A percentile compares a stretch with the other conserved stretches of the same genome.
Conservation (phyloP, 2,797 vertebrate species). For the Hyperoplus immaculatus region DNA sequence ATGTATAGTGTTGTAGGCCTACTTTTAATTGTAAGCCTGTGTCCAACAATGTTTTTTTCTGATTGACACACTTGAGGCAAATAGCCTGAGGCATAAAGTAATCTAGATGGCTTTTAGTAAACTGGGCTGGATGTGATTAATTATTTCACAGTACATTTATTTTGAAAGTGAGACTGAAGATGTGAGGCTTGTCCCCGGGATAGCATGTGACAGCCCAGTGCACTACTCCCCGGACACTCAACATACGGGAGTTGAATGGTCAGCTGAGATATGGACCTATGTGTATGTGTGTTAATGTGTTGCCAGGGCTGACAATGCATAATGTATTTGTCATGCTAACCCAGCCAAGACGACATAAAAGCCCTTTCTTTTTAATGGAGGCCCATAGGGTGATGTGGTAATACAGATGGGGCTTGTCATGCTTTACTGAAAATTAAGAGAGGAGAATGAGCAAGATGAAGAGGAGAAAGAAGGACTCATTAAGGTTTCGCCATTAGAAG, state of each 20-base stretch:
- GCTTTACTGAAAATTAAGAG: slow-evolving; percentile 46
- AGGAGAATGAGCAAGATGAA: slow-evolving; percentile 20
- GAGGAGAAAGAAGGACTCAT: slow-evolving; percentile 51
- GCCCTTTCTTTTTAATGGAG: slow-evolving; percentile 63
- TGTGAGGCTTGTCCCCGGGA: slow-evolving; percentile 4
- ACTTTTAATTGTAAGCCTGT: background rate
- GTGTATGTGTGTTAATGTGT: slow-evolving; percentile 14
- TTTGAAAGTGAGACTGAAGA: slow-evolving; percentile 40
- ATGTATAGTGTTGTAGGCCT: background rate
- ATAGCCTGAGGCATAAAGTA: background rate
- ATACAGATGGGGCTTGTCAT: slow-evolving; percentile 74
- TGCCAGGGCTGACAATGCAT: slow-evolving; percentile 49
- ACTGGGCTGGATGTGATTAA: slow-evolving; percentile 23
- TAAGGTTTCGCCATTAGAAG: slow-evolving; percentile 32
- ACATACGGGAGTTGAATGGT: slow-evolving; percentile 69
- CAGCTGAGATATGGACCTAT: slow-evolving; percentile 51
- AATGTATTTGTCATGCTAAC: slow-evolving; percentile 68
- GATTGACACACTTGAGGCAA: slow-evolving; percentile 7
- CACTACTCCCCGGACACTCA: slow-evolving; percentile 35
- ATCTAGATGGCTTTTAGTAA: slow-evolving; percentile 17
- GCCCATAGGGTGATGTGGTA: slow-evolving; percentile 66
- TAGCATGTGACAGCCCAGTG: slow-evolving; percentile 27
- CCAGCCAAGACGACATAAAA: slow-evolving; percentile 62
- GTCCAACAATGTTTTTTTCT: background rate
- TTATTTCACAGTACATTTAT: slow-evolving; percentile 53